Evolutionary conservation across 2,113 vertebrate species (phyloP).

Genomic region (Pedetes capensis): DNA sequence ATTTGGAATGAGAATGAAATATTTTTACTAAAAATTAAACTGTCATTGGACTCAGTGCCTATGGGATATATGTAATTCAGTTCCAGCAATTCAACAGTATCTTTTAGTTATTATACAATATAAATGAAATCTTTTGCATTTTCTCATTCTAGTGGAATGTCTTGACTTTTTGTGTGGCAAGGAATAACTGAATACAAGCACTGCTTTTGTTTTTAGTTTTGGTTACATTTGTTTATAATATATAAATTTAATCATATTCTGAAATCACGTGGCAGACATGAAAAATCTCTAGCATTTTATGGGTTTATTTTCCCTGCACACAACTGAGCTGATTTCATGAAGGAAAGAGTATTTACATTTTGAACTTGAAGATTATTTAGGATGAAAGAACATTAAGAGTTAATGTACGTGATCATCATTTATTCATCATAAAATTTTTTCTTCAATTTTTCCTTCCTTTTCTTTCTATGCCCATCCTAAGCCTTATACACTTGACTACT

Average conservation of each 20-base stretch:
- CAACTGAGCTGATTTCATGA: not conserved
- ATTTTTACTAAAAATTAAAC: constrained; percentile 42
- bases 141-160: not conserved
- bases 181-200: not conserved
- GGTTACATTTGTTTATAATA: not conserved
- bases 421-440: not conserved
- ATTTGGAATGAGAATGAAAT: constrained; percentile 41
- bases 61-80: constrained; percentile 24
- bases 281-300: not conserved
- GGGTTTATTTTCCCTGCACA: not conserved
- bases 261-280: not conserved
- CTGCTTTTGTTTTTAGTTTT: not conserved
- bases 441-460: not conserved
- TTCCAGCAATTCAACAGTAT: not conserved
- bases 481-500: not conserved
- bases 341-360: not conserved
- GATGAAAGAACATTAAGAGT: not conserved
- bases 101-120: not conserved
- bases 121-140: not conserved
- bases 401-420: not conserved
- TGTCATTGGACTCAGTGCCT: not conserved
- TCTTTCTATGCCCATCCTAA: not conserved
- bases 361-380: not conserved
- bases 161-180: not conserved
- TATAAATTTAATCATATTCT: not conserved